Evolutionary conservation across 1,140 invertebrate species (phyloP).

Genomic region (Ceratosolen fusciceps): DNA sequence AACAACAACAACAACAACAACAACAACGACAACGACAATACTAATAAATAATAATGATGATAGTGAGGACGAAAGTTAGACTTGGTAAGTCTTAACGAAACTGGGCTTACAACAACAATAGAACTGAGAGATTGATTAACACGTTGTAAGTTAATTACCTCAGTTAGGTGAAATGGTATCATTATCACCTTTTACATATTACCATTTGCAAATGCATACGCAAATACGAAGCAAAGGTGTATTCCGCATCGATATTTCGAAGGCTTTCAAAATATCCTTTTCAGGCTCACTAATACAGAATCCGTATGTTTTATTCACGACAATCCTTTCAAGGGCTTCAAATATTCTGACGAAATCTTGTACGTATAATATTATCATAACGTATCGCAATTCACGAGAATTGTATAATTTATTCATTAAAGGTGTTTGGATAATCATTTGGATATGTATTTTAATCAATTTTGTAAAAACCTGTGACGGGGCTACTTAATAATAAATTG

Average conservation of each 20-base stretch:
- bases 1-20: too few relatives aligned
- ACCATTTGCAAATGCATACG: too few relatives aligned
- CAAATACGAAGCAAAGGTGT: not conserved
- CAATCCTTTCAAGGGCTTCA: not conserved
- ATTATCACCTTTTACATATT: too few relatives aligned
- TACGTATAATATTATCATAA: slow-evolving; percentile 34
- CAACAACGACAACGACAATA: too few relatives aligned
- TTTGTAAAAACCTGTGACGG: not conserved
- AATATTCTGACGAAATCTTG: slow-evolving; percentile 19
- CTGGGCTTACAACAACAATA: too few relatives aligned
- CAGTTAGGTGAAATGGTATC: too few relatives aligned
- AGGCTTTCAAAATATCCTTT: slow-evolving; percentile 6
- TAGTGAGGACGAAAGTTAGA: too few relatives aligned
- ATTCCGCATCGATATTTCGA: not conserved
- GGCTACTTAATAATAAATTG: slow-evolving; percentile 1
- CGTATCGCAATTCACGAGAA: not conserved
- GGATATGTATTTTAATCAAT: not conserved
- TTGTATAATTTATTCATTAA: not conserved
- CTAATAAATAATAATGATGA: too few relatives aligned
- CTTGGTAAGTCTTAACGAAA: too few relatives aligned
- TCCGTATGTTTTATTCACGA: not conserved
- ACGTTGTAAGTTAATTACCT: too few relatives aligned
- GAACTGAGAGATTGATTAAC: too few relatives aligned
- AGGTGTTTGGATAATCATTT: slow-evolving; percentile 27
- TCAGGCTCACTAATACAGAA: not conserved